Percentiles rank a stretch among this genome's conserved stretches.
Conservation (phyloP, 1,140 invertebrate species). For the Drosophila cardini region DNA sequence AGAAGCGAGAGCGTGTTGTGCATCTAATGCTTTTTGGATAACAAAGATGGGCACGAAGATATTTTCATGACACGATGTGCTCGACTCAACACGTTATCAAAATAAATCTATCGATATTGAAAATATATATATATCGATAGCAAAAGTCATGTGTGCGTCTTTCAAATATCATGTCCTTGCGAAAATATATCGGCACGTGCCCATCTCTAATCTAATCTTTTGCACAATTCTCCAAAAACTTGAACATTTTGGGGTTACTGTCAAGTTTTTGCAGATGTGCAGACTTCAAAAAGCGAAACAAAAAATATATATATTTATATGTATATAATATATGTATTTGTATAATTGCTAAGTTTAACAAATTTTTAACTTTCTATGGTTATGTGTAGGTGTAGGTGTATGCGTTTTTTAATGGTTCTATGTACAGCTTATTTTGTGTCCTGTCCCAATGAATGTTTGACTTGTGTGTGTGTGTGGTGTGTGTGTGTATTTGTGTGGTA, state of each 20-base stretch:
- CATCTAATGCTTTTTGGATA: conserved; percentile 14
- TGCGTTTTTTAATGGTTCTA: conserved; percentile 35
- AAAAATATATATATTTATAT: conserved; percentile 20
- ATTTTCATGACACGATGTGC: background rate
- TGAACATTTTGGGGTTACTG: conserved; percentile 63
- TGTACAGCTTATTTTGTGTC: conserved; percentile 67
- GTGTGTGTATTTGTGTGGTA: conserved; percentile 11
- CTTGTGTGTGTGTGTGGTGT: conserved; percentile 12
- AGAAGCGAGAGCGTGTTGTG: conserved; percentile 45
- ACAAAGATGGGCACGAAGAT: background rate
- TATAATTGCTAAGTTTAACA: conserved; percentile 26
- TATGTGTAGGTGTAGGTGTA: conserved; percentile 12
- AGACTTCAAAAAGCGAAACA: conserved; percentile 34
- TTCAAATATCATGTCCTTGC: background rate
- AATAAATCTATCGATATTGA: conserved; percentile 7
- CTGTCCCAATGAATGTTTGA: conserved; percentile 26
- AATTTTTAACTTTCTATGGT: conserved; percentile 30
- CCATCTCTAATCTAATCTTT: conserved; percentile 21
- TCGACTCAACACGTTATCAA: background rate
- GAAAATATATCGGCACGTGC: background rate
- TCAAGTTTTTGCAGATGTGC: conserved; percentile 46
- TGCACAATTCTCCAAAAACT: conserved; percentile 49
- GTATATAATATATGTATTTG: background rate
- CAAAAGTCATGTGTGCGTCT: background rate
- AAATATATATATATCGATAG: background rate